Percentiles rank a stretch among this genome's conserved stretches.
These are phyloP conservation scores for Heliconius charithonia DNA, from an alignment of 2,888 invertebrate genomes.

Conservation along the genomic window DNA sequence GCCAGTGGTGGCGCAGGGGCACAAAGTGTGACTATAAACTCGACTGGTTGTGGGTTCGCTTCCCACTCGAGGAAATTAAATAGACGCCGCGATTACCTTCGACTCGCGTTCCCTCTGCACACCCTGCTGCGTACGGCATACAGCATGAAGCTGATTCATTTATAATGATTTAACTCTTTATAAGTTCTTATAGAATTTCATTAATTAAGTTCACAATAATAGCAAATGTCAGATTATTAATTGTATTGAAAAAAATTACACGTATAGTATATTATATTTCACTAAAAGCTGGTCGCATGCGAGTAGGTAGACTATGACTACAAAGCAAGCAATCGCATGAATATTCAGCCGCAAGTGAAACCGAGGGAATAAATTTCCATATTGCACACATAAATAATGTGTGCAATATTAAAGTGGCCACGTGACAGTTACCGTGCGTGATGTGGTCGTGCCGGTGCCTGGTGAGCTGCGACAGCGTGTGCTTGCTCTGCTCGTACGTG, in stretches of 20 bases:
- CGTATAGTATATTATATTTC: background rate
- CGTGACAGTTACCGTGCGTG: slow-evolving; percentile 85
- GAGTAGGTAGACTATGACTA: background rate
- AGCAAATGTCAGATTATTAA: background rate
- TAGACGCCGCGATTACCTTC: too few relatives aligned
- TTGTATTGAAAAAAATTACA: background rate
- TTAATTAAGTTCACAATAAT: too few relatives aligned
- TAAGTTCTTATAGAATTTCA: too few relatives aligned
- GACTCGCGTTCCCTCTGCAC: too few relatives aligned
- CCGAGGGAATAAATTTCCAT: background rate
- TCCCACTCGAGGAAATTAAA: too few relatives aligned
- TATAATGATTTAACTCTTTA: too few relatives aligned
- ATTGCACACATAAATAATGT: too few relatives aligned
- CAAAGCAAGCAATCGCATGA: background rate
- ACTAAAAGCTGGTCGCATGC: background rate
- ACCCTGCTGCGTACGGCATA: too few relatives aligned
- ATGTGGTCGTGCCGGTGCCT: slow-evolving; percentile 88
- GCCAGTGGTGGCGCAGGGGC: too few relatives aligned
- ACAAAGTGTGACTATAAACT: too few relatives aligned
- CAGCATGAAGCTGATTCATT: too few relatives aligned
- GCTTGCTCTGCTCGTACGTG: slow-evolving; percentile 97
- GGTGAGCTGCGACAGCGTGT: slow-evolving; percentile 87
- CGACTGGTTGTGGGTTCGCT: too few relatives aligned
- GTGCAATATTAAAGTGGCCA: background rate
- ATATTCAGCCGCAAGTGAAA: background rate